These are phyloP conservation scores for Callipepla squamata DNA, from an alignment of 2,113 vertebrate genomes.

Conservation along the genomic window DNA sequence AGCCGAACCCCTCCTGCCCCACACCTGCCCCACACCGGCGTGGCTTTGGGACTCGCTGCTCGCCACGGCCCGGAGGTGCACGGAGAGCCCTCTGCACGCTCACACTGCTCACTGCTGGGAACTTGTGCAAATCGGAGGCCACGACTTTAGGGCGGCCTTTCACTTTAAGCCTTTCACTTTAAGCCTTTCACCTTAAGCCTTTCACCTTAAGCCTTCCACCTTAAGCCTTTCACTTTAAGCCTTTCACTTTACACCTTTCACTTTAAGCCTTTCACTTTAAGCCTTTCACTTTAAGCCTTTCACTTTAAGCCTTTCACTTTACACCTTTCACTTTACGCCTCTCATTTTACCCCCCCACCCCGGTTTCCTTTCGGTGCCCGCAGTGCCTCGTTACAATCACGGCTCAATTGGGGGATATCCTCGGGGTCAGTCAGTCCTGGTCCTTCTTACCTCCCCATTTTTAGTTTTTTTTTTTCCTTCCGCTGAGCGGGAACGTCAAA, in stretches of 20 bases:
- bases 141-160: neutral
- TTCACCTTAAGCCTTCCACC: too few relatives aligned
- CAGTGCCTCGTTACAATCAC: conserved; percentile 1
- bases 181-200: too few relatives aligned
- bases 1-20: conserved; percentile 13
- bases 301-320: too few relatives aligned
- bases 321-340: too few relatives aligned
- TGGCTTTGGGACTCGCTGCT: neutral
- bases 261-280: too few relatives aligned
- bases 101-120: neutral
- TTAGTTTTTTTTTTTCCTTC: conserved; percentile 3
- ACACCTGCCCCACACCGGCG: conserved; percentile 27
- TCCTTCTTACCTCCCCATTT: neutral
- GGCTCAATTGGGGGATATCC: conserved; percentile 26
- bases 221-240: too few relatives aligned
- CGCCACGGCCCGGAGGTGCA: neutral
- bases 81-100: neutral
- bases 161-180: neutral
- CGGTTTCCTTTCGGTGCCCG: neutral
- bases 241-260: neutral
- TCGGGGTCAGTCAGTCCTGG: conserved; percentile 47
- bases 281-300: neutral
- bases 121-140: conserved; percentile 53
- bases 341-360: neutral
- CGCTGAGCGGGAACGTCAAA: conserved; percentile 66